These are phyloP conservation scores for Orthochromis indermauri DNA, from an alignment of 2,113 vertebrate genomes.

Conservation along the genomic window DNA sequence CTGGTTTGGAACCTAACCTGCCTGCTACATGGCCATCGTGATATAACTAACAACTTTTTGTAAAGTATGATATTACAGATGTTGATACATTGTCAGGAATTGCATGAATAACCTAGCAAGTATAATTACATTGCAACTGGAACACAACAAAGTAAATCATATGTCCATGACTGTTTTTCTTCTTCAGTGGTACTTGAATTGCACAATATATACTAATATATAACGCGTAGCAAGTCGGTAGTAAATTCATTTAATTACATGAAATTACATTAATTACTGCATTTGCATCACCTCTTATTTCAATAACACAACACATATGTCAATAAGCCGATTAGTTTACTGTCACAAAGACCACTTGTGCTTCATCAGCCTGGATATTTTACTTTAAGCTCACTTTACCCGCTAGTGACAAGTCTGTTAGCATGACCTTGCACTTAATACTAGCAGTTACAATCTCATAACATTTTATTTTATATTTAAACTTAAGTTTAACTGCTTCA, in stretches of 20 bases:
- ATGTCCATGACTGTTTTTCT: not conserved
- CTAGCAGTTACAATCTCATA: not conserved
- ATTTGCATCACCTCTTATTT: not conserved
- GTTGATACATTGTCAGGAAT: not conserved
- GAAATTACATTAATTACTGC: not conserved
- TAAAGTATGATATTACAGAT: not conserved
- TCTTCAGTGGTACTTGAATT: not conserved
- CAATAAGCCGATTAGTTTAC: not conserved
- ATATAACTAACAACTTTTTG: not conserved
- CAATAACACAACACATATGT: not conserved
- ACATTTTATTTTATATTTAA: not conserved
- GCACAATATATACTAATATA: not conserved
- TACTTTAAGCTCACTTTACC: not conserved
- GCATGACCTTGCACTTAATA: not conserved
- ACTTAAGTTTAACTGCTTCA: not conserved
- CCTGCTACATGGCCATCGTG: not conserved
- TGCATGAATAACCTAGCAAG: not conserved
- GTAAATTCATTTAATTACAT: not conserved
- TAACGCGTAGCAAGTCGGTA: not conserved
- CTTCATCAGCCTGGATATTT: not conserved
- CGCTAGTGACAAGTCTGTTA: not conserved
- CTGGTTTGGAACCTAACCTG: not conserved
- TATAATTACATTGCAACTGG: not conserved
- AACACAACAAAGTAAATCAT: not conserved
- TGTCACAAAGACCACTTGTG: not conserved